Percentiles rank a stretch among this genome's conserved stretches.
Evolutionary conservation across 2,113 vertebrate species (phyloP).

Genomic region (Vulpes lagopus): DNA sequence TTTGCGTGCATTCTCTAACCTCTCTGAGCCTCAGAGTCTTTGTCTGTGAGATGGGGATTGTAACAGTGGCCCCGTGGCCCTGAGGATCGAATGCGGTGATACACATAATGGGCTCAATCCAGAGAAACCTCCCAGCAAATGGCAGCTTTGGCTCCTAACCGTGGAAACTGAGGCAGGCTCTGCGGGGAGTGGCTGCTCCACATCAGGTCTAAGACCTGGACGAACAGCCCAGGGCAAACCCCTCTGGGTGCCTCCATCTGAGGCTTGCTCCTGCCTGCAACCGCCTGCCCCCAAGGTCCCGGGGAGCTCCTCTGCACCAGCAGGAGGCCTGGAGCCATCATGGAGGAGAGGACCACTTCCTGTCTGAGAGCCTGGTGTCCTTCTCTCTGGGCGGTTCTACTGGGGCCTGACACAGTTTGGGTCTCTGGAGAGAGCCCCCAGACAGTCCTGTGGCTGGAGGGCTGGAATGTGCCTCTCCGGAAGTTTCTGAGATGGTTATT

Average conservation of each 20-base stretch:
- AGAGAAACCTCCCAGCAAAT: not conserved
- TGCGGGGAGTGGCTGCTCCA: not conserved
- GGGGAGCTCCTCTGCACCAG: not conserved
- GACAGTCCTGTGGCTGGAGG: not conserved
- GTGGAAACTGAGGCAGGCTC: not conserved
- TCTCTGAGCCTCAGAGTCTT: not conserved
- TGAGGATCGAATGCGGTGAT: not conserved
- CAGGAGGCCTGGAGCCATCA: not conserved
- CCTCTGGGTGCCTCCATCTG: no score
- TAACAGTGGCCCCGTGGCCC: accelerated
- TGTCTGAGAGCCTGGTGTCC: accelerated
- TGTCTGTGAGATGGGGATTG: not conserved
- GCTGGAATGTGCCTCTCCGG: conserved; percentile 54
- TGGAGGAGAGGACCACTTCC: not conserved
- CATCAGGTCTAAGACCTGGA: not conserved
- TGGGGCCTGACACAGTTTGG: not conserved
- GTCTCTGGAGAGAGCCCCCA: not conserved
- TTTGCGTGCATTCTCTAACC: accelerated
- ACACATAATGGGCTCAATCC: not conserved
- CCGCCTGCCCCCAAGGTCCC: not conserved
- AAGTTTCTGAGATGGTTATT: conserved; percentile 59
- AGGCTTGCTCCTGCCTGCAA: not conserved
- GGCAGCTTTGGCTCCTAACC: not conserved
- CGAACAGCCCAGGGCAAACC: not conserved
- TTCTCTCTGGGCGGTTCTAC: not conserved